phyloP scores from a whole-genome alignment of 2,888 invertebrate genomes.

The Syrphus vitripennis region DNA sequence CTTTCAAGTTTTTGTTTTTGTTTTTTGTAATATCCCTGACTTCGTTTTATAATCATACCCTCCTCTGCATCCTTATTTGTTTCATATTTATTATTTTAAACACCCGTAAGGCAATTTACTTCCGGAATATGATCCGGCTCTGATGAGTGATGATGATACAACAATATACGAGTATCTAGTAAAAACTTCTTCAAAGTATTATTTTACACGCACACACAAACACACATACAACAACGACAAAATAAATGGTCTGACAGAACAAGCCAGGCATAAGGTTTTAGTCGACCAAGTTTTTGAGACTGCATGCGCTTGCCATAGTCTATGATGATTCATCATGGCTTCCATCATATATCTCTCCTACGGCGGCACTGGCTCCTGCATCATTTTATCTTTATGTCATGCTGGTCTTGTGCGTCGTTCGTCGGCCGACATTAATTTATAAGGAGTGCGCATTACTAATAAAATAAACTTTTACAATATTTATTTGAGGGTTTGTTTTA shows the following conservation, averaged over 20 bases:
- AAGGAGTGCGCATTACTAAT: constrained; percentile 39
- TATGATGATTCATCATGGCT: neutral
- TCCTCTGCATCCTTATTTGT: neutral
- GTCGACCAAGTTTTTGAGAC: neutral
- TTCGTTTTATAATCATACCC: neutral
- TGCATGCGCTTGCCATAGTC: neutral
- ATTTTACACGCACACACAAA: neutral
- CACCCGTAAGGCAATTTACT: constrained; percentile 36
- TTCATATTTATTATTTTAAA: constrained; percentile 36
- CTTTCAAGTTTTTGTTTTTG: neutral
- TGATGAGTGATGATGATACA: constrained; percentile 33
- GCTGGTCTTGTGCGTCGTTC: neutral
- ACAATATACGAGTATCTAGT: too few species aligned
- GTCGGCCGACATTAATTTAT: neutral
- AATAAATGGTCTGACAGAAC: neutral
- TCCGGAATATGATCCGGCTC: constrained; percentile 38
- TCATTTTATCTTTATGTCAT: neutral
- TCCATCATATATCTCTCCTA: neutral
- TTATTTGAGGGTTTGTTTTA: constrained; percentile 65
- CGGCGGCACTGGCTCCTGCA: neutral
- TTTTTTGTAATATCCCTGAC: neutral
- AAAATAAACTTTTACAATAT: constrained; percentile 65
- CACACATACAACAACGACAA: neutral
- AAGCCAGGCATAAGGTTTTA: neutral
- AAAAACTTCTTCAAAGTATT: constrained; percentile 39